phyloP scores from a whole-genome alignment of 1,140 invertebrate genomes.

The Ruditapes philippinarum region DNA sequence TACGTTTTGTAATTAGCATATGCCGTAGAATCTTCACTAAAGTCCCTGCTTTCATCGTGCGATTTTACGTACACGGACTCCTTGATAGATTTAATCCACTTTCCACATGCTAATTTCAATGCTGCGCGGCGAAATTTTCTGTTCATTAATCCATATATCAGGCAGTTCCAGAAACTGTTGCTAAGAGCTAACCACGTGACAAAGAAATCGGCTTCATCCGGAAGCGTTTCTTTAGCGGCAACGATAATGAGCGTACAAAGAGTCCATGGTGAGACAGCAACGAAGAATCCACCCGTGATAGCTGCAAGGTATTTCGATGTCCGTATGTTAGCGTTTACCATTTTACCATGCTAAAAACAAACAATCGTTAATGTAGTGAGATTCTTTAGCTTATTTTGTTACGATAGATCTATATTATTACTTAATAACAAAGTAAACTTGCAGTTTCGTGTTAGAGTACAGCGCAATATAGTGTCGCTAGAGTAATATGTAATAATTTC shows the following conservation, averaged over 20 bases:
- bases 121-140: slow-evolving; percentile 65
- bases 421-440: too few species aligned
- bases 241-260: slow-evolving; percentile 56
- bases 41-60: background rate
- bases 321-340: slow-evolving; percentile 58
- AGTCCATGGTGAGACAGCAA: slow-evolving; percentile 71
- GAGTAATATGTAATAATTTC: background rate
- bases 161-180: slow-evolving; percentile 72
- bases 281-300: slow-evolving; percentile 70
- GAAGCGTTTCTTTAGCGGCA: slow-evolving; percentile 19
- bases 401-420: too few species aligned
- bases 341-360: slow-evolving; percentile 45
- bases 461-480: background rate
- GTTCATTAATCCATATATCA: slow-evolving; percentile 68
- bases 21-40: background rate
- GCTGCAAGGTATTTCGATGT: slow-evolving; percentile 68
- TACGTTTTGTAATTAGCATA: slow-evolving; percentile 38
- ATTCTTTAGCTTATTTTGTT: too few species aligned
- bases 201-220: slow-evolving; percentile 46
- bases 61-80: background rate
- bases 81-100: slow-evolving; percentile 19
- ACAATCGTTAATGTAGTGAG: too few species aligned
- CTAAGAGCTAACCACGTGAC: slow-evolving; percentile 72
- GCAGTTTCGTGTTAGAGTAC: background rate
- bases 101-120: slow-evolving; percentile 11